Evolutionary conservation across 2,797 vertebrate genomes (phyloP).

Genomic region (Gadopsis bispinosus): DNA sequence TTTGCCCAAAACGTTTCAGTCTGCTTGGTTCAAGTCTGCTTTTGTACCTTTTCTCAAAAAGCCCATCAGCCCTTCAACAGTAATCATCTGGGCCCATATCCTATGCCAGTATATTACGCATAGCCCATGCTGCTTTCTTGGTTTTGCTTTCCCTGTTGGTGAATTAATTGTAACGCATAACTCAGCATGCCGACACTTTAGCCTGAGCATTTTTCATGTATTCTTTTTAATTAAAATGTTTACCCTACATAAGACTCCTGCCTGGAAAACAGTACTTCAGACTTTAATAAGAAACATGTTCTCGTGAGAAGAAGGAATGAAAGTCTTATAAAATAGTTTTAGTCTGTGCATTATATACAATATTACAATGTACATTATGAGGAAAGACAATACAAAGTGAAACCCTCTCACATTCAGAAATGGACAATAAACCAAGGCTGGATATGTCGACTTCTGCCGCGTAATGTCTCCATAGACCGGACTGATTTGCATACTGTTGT

Average conservation of each 20-base stretch:
- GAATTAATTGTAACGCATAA: conserved; percentile 11
- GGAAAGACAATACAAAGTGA: not conserved
- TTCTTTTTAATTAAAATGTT: conserved; percentile 15
- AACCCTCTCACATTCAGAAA: conserved; percentile 16
- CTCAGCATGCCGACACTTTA: not conserved
- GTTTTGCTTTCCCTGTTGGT: not conserved
- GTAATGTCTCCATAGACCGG: conserved; percentile 27
- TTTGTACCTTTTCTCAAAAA: conserved; percentile 34
- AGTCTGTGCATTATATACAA: not conserved
- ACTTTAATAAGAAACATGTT: not conserved
- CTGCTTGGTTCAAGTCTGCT: conserved; percentile 38
- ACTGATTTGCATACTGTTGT: conserved; percentile 51
- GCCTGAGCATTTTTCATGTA: not conserved
- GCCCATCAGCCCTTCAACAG: conserved; percentile 9
- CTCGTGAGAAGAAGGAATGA: not conserved
- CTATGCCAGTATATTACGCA: not conserved
- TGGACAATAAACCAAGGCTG: conserved; percentile 32
- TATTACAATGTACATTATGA: not conserved
- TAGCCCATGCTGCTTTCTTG: not conserved
- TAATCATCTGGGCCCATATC: conserved; percentile 1
- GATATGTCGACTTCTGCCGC: conserved; percentile 29
- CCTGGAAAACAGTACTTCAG: not conserved
- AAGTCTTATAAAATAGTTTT: not conserved
- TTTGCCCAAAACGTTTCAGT: conserved; percentile 34
- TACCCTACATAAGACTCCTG: not conserved